A percentile compares a stretch with the other conserved stretches of the same genome.
phyloP scores from a whole-genome alignment of 2,888 invertebrate genomes.

The Drosophila pseudotakahashii region DNA sequence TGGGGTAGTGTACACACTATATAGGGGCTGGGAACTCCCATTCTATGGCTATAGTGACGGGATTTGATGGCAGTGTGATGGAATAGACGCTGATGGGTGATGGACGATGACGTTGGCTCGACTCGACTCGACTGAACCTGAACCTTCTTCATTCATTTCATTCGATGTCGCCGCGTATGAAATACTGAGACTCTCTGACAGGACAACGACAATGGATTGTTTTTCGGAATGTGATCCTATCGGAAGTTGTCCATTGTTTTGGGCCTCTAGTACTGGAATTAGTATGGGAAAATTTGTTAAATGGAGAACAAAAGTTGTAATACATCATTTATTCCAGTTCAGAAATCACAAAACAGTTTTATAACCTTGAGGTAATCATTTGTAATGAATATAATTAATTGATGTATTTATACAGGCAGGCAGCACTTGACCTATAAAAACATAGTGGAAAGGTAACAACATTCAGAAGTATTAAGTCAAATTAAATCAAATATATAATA shows the following conservation, averaged over 20 bases:
- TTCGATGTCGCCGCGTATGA: slow-evolving; percentile 33
- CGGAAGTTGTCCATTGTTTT: slow-evolving; percentile 17
- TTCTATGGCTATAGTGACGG: slow-evolving; percentile 4
- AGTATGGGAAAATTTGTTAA: neutral
- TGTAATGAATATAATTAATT: neutral
- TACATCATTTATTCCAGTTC: slow-evolving; percentile 6
- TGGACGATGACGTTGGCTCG: slow-evolving; percentile 58
- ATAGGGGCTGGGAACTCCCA: neutral
- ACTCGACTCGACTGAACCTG: too few relatives aligned
- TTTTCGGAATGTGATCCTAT: slow-evolving; percentile 19
- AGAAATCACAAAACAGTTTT: neutral
- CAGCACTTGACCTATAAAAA: neutral
- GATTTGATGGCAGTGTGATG: slow-evolving; percentile 32
- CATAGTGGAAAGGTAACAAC: neutral
- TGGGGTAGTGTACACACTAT: neutral
- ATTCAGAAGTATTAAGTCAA: too few relatives aligned
- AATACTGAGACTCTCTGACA: slow-evolving; percentile 19
- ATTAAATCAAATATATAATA: too few relatives aligned
- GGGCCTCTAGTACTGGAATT: neutral
- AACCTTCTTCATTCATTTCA: slow-evolving; percentile 58
- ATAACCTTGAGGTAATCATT: neutral
- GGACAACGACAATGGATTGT: slow-evolving; percentile 20
- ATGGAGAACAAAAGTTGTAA: slow-evolving; percentile 4
- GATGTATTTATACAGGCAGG: neutral
- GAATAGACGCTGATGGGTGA: slow-evolving; percentile 62